These are phyloP conservation scores for Ectemnius continuus DNA, from an alignment of 2,888 invertebrate species.

Conservation along the genomic window DNA sequence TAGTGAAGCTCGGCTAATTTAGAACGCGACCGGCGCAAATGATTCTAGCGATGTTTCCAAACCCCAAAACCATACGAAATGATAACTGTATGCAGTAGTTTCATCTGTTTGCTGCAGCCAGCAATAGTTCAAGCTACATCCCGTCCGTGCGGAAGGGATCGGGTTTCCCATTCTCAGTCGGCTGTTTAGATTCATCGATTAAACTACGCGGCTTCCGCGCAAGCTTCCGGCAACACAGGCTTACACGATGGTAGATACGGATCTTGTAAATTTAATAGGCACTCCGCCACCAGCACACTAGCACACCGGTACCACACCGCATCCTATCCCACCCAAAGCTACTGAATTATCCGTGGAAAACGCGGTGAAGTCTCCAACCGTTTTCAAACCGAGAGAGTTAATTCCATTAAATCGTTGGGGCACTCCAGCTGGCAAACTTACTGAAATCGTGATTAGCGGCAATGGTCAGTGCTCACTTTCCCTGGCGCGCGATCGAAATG, in stretches of 20 bases:
- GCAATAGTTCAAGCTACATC: neutral
- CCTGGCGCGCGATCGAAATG: no score
- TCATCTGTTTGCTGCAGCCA: neutral
- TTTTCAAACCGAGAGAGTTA: no score
- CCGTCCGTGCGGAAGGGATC: conserved; percentile 10
- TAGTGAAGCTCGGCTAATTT: neutral
- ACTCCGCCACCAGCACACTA: neutral
- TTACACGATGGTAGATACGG: conserved; percentile 25
- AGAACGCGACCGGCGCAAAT: neutral
- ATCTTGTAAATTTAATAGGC: conserved; percentile 50
- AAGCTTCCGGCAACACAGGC: conserved; percentile 44
- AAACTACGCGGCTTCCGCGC: conserved; percentile 28
- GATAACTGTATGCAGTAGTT: neutral
- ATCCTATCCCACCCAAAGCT: no score
- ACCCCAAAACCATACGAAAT: neutral
- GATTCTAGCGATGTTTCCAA: neutral
- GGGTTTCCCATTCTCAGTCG: conserved; percentile 33
- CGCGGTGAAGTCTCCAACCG: no score
- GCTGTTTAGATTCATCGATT: conserved; percentile 51
- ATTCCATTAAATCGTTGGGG: no score
- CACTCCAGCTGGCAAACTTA: no score
- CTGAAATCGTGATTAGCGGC: no score
- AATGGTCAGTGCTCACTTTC: no score
- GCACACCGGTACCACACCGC: neutral
- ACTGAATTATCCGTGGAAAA: no score